A percentile compares a stretch with the other conserved stretches of the same genome.
These are phyloP conservation scores for Seira ritae DNA, from an alignment of 2,888 invertebrate genomes.

Conservation along the genomic window DNA sequence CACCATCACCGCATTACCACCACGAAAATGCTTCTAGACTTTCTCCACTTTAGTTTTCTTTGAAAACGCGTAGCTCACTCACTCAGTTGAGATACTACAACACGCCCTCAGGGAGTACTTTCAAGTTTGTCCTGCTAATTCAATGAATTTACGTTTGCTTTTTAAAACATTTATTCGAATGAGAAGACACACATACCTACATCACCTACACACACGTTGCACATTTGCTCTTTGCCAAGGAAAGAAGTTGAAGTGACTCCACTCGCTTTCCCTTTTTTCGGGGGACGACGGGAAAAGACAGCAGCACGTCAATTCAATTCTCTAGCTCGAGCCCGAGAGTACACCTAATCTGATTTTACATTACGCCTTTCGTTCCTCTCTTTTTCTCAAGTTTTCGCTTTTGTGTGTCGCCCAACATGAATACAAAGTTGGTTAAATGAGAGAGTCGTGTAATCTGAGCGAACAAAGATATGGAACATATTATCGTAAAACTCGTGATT, in stretches of 20 bases:
- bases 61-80: not conserved
- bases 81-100: conserved; percentile 2
- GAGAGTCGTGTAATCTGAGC: no score
- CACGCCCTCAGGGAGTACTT: conserved; percentile 59
- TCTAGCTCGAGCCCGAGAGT: not conserved
- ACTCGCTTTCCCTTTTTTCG: no score
- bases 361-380: not conserved
- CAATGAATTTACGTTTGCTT: conserved; percentile 60
- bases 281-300: no score
- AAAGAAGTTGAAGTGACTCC: not conserved
- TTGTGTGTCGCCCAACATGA: no score
- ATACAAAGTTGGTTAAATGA: no score
- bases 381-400: no score
- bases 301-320: conserved; percentile 9
- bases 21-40: conserved; percentile 8
- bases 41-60: not conserved
- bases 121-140: conserved; percentile 63
- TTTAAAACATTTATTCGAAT: conserved; percentile 55
- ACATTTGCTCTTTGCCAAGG: no score
- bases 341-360: conserved; percentile 2
- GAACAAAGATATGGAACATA: no score
- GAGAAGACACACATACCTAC: conserved; percentile 49
- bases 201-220: no score
- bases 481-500: no score
- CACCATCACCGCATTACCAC: conserved; percentile 7